Conservation (phyloP, 2,888 invertebrate species). For the Drosophila fungiperda region DNA sequence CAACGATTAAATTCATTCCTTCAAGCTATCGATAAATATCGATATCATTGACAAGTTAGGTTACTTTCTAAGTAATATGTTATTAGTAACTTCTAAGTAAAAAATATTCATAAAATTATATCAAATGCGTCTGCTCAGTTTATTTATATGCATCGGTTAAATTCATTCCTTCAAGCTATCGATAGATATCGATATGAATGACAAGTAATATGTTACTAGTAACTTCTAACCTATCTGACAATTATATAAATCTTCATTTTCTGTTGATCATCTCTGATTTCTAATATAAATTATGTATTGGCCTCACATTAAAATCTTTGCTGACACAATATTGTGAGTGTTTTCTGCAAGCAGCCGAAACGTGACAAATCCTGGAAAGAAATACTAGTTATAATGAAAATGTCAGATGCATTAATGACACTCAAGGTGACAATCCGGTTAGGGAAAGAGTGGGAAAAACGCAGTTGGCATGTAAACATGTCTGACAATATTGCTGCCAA, state of each 20-base stretch:
- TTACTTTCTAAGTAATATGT: too few relatives aligned
- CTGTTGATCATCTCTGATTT: neutral
- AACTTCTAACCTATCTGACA: neutral
- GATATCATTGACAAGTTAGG: too few relatives aligned
- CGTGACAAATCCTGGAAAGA: constrained; percentile 31
- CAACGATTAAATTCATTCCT: neutral
- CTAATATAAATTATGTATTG: neutral
- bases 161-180: neutral
- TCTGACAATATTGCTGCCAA: constrained; percentile 80
- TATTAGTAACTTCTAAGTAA: too few relatives aligned
- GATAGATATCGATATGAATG: too few relatives aligned
- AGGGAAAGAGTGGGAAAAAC: constrained; percentile 1
- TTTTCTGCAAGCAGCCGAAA: constrained; percentile 37
- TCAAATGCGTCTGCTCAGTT: too few relatives aligned
- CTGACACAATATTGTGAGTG: constrained; percentile 32
- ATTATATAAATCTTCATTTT: neutral
- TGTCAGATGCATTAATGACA: constrained; percentile 84
- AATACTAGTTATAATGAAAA: constrained; percentile 80
- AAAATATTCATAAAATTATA: too few relatives aligned
- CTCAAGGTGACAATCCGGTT: constrained; percentile 77
- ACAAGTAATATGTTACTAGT: too few relatives aligned
- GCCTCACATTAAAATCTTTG: constrained; percentile 12
- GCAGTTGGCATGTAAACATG: constrained; percentile 67
- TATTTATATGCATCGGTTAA: too few relatives aligned
- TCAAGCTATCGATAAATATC: too few relatives aligned